Percentiles rank a stretch among this genome's conserved stretches.
phyloP scores from a whole-genome alignment of 2,113 vertebrate genomes.

The Empidonax alnorum region DNA sequence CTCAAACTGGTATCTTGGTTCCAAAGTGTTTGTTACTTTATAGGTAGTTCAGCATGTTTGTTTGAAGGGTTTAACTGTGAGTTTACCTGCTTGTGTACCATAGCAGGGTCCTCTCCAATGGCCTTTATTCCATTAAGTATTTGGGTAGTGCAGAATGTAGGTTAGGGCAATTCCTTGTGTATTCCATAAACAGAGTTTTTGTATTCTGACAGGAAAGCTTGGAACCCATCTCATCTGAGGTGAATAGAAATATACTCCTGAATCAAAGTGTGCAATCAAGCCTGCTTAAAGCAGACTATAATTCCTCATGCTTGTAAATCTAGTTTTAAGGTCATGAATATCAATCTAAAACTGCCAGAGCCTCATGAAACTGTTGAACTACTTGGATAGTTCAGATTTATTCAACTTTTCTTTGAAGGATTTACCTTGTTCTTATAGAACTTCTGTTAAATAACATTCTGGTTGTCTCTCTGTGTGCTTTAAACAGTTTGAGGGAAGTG shows the following conservation, averaged over 20 bases:
- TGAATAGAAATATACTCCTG: not conserved
- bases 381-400: constrained; percentile 8
- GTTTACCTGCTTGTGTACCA: not conserved
- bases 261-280: not conserved
- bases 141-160: not conserved
- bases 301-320: constrained; percentile 35
- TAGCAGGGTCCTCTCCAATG: not conserved
- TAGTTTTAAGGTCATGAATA: not conserved
- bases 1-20: not conserved
- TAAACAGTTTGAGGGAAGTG: not conserved
- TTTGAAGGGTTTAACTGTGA: not conserved
- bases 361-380: not conserved
- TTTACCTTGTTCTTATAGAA: not conserved
- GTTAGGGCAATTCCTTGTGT: not conserved
- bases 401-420: constrained; percentile 9
- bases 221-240: not conserved
- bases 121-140: not conserved
- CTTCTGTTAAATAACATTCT: not conserved
- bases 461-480: not conserved
- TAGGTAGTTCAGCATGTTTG: not conserved
- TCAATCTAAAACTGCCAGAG: not conserved
- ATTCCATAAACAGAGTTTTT: not conserved
- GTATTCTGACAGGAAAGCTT: not conserved
- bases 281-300: constrained; percentile 12
- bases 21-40: not conserved